phyloP scores from a whole-genome alignment of 2,888 invertebrate genomes.

The Eustalomyia histrio region DNA sequence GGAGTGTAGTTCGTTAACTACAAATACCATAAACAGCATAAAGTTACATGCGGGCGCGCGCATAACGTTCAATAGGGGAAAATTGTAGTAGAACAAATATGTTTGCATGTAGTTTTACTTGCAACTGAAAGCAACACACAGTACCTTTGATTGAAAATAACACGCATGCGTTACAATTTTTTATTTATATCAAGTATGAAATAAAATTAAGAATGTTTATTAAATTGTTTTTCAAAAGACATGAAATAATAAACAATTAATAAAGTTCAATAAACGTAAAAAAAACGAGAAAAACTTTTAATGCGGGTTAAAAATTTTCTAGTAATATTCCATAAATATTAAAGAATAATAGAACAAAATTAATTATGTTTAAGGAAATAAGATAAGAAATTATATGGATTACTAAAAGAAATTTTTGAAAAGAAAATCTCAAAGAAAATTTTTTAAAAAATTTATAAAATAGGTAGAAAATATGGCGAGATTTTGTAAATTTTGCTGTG shows the following conservation, averaged over 20 bases:
- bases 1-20: conserved; percentile 41
- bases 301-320: conserved; percentile 25
- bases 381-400: no score
- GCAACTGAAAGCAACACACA: neutral
- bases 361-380: no score
- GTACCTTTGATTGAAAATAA: conserved; percentile 59
- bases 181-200: neutral
- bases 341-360: conserved; percentile 9
- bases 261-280: conserved; percentile 53
- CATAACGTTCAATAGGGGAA: conserved; percentile 22
- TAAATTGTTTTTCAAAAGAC: conserved; percentile 46
- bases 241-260: conserved; percentile 44
- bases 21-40: conserved; percentile 32
- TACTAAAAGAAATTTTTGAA: no score
- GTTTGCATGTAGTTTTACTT: no score
- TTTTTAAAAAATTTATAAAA: no score
- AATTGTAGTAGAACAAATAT: neutral
- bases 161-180: conserved; percentile 58
- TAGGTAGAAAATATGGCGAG: no score
- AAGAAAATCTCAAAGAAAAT: neutral
- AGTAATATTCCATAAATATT: neutral
- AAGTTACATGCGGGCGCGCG: conserved; percentile 62
- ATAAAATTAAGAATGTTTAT: conserved; percentile 16
- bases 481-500: no score
- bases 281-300: neutral